Evolutionary conservation across 2,113 vertebrate genomes (phyloP), one percentile per base, ranked within the genome.

Genomic region (Rutilus rutilus): DNA sequence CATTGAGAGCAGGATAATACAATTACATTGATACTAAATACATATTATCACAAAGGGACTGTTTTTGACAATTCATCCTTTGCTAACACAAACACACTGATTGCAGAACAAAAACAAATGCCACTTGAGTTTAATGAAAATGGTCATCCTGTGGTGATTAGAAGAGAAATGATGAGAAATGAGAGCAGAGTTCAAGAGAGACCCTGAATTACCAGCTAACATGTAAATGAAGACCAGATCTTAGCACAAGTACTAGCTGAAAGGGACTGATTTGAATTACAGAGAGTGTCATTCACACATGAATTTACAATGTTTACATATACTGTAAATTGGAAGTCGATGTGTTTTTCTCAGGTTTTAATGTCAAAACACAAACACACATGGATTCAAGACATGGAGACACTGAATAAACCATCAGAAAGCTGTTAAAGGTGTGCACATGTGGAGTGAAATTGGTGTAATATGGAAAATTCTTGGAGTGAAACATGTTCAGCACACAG

Each of bases 1-100:
- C 67, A 73, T 39, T 25, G 47, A 83, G 50, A 73, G 14, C 30
- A 73, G 23, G 19, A 9, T 73, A 73, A 71, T 73, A 21, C 67
- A 83, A 73, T 83, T 57, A 73, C 12, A 23, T 25, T 54, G 50
- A 50, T 59, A 83, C 15, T 33, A 73, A 83, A 83, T 25, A 11
- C 14, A 73, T 27, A 57, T 33, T 59, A 59, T 83, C 17, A 82
- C 9, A n/a, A 21, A 57, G 30, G 47, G 45, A 47, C 60, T 2
- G 64, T 71, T n/a, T 69, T 52, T n/a, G 45, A 54, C 64, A 54
- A 73, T 83, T 42, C 21, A 36, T 71, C 19, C 8, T 50, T 67
- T 82, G 47, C 80, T 36, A 47, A 39, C 60, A 50, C 39, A 14
- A 19, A 30, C 3, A 42, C 39, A 65, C 36, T 64, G 30, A 23